Percentiles rank a stretch among this genome's conserved stretches.
These are phyloP conservation scores for Chloromyia formosa DNA, from an alignment of 2,888 invertebrate genomes.

Conservation along the genomic window DNA sequence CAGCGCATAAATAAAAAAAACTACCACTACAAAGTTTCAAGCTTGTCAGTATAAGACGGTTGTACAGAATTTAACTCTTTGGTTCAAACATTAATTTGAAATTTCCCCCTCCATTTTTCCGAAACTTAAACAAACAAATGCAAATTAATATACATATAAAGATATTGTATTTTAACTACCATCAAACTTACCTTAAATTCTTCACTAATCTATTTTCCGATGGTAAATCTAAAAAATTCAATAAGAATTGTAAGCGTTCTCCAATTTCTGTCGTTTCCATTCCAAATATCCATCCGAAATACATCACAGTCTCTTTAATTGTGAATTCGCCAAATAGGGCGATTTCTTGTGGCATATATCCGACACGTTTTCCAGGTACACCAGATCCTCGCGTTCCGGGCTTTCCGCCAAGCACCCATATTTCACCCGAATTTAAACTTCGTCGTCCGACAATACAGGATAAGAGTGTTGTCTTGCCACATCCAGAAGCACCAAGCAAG, in stretches of 20 bases:
- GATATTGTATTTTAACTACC: too few species aligned
- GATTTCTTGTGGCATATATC: slow-evolving; percentile 96
- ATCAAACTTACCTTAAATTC: slow-evolving; percentile 75
- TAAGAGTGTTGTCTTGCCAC: slow-evolving; percentile 94
- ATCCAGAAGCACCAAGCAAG: slow-evolving; percentile 92
- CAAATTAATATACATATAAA: too few species aligned
- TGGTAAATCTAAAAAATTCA: slow-evolving; percentile 91
- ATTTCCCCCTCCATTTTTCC: too few species aligned
- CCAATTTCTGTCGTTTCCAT: slow-evolving; percentile 85
- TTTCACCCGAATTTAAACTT: slow-evolving; percentile 84
- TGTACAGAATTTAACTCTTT: too few species aligned
- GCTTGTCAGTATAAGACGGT: too few species aligned
- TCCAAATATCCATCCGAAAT: slow-evolving; percentile 95
- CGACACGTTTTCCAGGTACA: slow-evolving; percentile 93
- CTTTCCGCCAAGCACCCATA: slow-evolving; percentile 88
- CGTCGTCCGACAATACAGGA: slow-evolving; percentile 92
- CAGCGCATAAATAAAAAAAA: too few species aligned
- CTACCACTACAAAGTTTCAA: too few species aligned
- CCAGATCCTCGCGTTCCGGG: slow-evolving; percentile 91
- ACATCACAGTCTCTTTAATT: slow-evolving; percentile 94
- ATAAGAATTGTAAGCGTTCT: slow-evolving; percentile 82
- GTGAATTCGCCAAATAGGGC: slow-evolving; percentile 92
- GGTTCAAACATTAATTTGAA: too few species aligned
- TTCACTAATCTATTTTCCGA: slow-evolving; percentile 82
- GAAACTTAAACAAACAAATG: too few species aligned